Evolutionary conservation across 2,113 vertebrate genomes (phyloP).

Genomic region (Cacatua alba): DNA sequence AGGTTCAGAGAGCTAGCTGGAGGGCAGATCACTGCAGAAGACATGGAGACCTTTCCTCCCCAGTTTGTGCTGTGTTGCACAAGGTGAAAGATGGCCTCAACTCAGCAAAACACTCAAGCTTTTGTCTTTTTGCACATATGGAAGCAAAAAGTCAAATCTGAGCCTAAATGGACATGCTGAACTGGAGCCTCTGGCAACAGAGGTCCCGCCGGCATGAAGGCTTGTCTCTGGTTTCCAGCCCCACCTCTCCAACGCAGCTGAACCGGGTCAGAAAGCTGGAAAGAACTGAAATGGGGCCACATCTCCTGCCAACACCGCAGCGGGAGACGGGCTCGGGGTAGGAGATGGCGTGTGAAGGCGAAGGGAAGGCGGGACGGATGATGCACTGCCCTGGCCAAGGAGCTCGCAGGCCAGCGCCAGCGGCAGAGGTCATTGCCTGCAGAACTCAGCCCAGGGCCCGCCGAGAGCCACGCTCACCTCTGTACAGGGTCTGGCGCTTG

Average conservation of each 20-base stretch:
- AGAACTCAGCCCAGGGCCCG: not conserved
- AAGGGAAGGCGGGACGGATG: not conserved
- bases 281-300: not conserved
- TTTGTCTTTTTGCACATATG: not conserved
- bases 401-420: not conserved
- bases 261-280: constrained; percentile 23
- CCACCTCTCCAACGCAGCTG: not conserved
- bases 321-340: not conserved
- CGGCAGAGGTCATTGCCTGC: not conserved
- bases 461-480: not conserved
- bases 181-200: not conserved
- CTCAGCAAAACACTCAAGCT: not conserved
- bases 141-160: not conserved
- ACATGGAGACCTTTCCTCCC: not conserved
- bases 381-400: not conserved
- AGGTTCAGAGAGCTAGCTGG: not conserved
- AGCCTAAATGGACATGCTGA: not conserved
- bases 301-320: not conserved
- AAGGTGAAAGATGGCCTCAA: not conserved
- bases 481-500: not conserved
- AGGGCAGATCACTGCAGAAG: not conserved
- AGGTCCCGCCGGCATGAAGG: not conserved
- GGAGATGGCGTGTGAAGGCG: fast-evolving
- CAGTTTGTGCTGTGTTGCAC: fast-evolving
- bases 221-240: not conserved